phyloP scores from a whole-genome alignment of 2,797 vertebrate genomes.

The Cetoscarus ocellatus region DNA sequence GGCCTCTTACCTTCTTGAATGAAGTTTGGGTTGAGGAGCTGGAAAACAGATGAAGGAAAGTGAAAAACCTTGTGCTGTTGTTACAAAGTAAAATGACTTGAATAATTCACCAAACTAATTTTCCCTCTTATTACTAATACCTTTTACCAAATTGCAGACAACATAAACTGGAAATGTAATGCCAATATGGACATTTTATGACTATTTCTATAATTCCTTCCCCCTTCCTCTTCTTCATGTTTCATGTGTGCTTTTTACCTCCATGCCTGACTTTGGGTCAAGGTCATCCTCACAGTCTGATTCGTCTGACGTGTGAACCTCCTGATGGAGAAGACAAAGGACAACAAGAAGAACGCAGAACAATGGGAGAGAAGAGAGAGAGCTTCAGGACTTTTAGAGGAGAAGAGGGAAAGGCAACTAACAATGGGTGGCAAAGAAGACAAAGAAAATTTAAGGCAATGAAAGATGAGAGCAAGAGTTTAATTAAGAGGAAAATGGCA shows the following conservation, averaged over 20 bases:
- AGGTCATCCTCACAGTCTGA: conserved; percentile 98
- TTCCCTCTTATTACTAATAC: too few species aligned
- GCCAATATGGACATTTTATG: neutral
- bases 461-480: neutral
- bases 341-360: neutral
- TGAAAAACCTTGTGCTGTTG: neutral
- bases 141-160: too few species aligned
- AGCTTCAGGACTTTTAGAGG: neutral
- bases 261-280: conserved; percentile 97
- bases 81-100: neutral
- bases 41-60: conserved; percentile 77
- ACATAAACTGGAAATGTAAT: neutral
- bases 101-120: too few species aligned
- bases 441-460: neutral
- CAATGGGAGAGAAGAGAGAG: neutral
- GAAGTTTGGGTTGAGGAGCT: conserved; percentile 99
- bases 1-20: conserved; percentile 96
- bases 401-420: too few species aligned
- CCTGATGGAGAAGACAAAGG: conserved; percentile 82
- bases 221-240: too few species aligned
- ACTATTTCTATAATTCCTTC: too few species aligned
- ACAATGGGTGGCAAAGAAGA: neutral
- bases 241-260: conserved; percentile 76
- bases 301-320: conserved; percentile 96
- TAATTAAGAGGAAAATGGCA: neutral